Percentiles rank a stretch among this genome's conserved stretches.
These are phyloP conservation scores for Probosciger aterrimus DNA, from an alignment of 2,113 vertebrate genomes.

Conservation along the genomic window DNA sequence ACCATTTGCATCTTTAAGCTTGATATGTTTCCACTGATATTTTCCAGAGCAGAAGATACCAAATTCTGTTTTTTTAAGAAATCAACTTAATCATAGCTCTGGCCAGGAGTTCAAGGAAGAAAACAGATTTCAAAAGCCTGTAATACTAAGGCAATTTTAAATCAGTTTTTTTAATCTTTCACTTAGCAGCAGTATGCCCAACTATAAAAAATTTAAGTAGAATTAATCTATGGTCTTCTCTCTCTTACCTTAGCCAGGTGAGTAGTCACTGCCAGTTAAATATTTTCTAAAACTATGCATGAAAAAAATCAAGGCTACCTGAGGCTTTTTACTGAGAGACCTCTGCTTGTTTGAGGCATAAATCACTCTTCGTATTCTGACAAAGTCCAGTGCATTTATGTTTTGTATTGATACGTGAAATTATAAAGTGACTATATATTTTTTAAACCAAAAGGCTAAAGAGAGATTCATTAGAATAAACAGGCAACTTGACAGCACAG, in stretches of 20 bases:
- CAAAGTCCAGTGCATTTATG: not conserved
- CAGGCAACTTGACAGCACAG: not conserved
- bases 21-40: not conserved
- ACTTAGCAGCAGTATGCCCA: not conserved
- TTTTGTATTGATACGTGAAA: not conserved
- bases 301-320: not conserved
- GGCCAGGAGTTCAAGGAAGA: not conserved
- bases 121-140: not conserved
- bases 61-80: not conserved
- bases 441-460: not conserved
- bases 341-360: not conserved
- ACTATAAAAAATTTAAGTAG: not conserved
- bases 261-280: not conserved
- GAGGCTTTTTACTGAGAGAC: not conserved
- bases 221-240: not conserved
- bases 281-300: rapidly evolving
- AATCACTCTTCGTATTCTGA: not conserved
- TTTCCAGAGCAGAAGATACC: not conserved
- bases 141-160: not conserved
- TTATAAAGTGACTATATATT: not conserved
- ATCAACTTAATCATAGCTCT: not conserved
- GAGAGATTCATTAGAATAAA: not conserved
- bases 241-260: not conserved
- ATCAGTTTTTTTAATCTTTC: not conserved
- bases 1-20: not conserved